Conservation (phyloP, 2,113 vertebrate species). For the Nipponia nippon region DNA sequence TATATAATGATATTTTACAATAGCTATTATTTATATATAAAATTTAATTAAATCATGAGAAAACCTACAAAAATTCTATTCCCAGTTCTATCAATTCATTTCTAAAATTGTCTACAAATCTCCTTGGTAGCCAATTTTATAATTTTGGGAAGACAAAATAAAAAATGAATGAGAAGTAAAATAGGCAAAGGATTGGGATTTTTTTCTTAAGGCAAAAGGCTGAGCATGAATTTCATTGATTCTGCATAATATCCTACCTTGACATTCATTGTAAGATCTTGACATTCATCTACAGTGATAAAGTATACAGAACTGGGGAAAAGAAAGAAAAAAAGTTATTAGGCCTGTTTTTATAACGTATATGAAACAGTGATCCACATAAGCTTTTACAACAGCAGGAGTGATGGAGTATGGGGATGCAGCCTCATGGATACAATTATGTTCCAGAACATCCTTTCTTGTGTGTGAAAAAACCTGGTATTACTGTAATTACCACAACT, state of each 20-base stretch:
- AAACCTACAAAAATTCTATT: constrained; percentile 7
- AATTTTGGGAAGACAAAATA: background rate
- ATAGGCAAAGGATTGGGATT: background rate
- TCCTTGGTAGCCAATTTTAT: background rate
- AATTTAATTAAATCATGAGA: background rate
- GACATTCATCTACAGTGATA: background rate
- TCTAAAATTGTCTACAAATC: background rate
- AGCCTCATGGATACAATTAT: background rate
- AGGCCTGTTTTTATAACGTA: background rate
- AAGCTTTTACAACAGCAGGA: background rate
- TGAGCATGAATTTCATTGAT: constrained; percentile 18
- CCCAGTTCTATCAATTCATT: background rate
- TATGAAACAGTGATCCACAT: background rate
- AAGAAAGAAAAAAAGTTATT: background rate
- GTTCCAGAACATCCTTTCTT: background rate
- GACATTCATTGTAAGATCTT: background rate
- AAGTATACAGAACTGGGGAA: background rate
- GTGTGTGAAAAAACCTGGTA: background rate
- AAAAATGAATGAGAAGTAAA: background rate
- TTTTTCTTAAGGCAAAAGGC: background rate
- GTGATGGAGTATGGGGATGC: background rate
- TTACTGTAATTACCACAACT: background rate
- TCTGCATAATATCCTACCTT: background rate
- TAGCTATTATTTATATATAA: background rate
- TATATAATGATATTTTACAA: background rate